These are phyloP conservation scores for Protobothrops flavoviridis DNA, from an alignment of 2,113 vertebrate species.

Conservation along the genomic window DNA sequence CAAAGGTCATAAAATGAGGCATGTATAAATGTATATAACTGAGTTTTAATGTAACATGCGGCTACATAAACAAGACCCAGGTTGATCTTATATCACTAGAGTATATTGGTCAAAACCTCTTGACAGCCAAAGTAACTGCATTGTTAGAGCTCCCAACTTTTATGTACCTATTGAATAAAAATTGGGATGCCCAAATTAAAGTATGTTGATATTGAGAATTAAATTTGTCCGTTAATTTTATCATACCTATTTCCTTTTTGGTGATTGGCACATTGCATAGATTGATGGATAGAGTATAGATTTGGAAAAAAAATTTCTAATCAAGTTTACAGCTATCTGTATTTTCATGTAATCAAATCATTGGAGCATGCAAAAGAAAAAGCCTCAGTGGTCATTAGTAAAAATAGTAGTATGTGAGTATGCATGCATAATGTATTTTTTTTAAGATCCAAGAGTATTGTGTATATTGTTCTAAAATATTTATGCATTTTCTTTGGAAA, in stretches of 20 bases:
- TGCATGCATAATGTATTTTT: constrained; percentile 28
- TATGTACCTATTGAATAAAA: constrained; percentile 48
- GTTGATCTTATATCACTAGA: constrained; percentile 43
- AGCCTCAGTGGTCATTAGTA: constrained; percentile 15
- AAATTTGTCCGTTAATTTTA: constrained; percentile 60
- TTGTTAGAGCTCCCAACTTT: constrained; percentile 59
- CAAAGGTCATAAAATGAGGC: neutral
- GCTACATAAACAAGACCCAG: constrained; percentile 40
- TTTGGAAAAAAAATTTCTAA: neutral
- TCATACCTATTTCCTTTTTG: constrained; percentile 60
- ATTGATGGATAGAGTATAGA: neutral
- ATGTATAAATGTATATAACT: neutral
- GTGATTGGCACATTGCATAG: neutral
- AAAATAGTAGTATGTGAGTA: neutral
- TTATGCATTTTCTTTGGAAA: neutral
- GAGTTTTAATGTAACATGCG: constrained; percentile 39
- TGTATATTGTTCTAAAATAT: neutral
- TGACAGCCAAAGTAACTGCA: constrained; percentile 45
- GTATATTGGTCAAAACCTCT: constrained; percentile 43
- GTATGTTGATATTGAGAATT: constrained; percentile 57
- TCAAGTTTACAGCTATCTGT: neutral
- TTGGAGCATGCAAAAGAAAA: constrained; percentile 49
- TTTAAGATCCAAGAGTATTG: neutral
- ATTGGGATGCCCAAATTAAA: constrained; percentile 66
- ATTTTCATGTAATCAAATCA: constrained; percentile 16